phyloP scores from a whole-genome alignment of 1,140 invertebrate genomes.

The Cataglyphis hispanica region DNA sequence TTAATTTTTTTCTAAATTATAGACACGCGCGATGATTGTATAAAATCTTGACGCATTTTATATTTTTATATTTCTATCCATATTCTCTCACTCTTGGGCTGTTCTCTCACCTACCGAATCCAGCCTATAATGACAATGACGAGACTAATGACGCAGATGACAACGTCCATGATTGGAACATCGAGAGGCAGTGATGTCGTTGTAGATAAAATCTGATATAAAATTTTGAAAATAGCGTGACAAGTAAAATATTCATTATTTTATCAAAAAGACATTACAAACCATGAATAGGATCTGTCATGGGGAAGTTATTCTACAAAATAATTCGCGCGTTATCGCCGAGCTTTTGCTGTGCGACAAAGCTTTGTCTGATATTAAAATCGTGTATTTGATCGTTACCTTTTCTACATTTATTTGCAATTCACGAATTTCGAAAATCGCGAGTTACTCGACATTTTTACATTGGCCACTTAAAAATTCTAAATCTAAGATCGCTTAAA shows the following conservation, averaged over 20 bases:
- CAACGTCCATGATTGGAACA: constrained; percentile 10
- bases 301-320: constrained; percentile 81
- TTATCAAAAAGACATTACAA: constrained; percentile 58
- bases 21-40: no score
- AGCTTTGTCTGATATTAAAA: constrained; percentile 74
- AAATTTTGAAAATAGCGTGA: constrained; percentile 30
- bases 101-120: neutral
- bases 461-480: constrained; percentile 28
- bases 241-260: constrained; percentile 75
- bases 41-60: neutral
- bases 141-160: neutral
- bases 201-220: constrained; percentile 18
- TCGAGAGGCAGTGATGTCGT: constrained; percentile 20
- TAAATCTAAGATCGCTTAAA: constrained; percentile 8
- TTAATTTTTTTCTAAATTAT: neutral
- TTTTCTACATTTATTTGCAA: constrained; percentile 76
- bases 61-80: no score
- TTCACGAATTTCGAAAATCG: constrained; percentile 70
- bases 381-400: constrained; percentile 63
- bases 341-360: constrained; percentile 76
- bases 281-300: constrained; percentile 73
- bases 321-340: constrained; percentile 76
- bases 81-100: no score
- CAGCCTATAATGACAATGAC: neutral
- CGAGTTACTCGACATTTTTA: constrained; percentile 69